These are phyloP conservation scores for Drosophila paramelanica DNA, from an alignment of 2,888 invertebrate genomes.

Conservation along the genomic window DNA sequence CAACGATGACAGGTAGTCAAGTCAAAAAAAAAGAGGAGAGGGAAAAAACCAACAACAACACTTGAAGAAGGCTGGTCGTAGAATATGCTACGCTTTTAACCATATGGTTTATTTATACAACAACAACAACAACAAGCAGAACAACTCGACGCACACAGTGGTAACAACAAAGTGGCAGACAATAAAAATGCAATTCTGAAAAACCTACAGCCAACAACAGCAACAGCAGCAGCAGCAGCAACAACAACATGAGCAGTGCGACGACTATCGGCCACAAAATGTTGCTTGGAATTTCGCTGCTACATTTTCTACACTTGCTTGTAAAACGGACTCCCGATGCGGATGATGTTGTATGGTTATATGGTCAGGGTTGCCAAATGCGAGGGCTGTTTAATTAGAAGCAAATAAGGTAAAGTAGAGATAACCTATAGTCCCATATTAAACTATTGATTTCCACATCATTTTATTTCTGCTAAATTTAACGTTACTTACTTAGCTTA, in stretches of 20 bases:
- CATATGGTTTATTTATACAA: constrained; percentile 79
- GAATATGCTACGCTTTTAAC: constrained; percentile 80
- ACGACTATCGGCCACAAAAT: constrained; percentile 49
- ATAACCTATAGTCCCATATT: no score
- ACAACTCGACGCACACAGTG: constrained; percentile 64
- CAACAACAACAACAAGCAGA: constrained; percentile 61
- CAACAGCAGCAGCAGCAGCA: constrained; percentile 39
- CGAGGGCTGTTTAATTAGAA: constrained; percentile 33
- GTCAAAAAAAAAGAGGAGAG: constrained; percentile 31
- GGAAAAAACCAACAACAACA: constrained; percentile 13
- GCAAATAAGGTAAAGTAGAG: neutral
- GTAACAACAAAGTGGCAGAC: constrained; percentile 77
- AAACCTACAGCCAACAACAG: constrained; percentile 56
- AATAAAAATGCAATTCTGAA: constrained; percentile 79
- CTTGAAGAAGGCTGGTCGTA: constrained; percentile 48
- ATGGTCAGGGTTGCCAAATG: constrained; percentile 34
- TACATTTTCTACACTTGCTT: constrained; percentile 58
- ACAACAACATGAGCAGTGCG: constrained; percentile 30
- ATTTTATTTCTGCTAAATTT: no score
- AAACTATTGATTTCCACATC: no score
- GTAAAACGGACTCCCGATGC: constrained; percentile 39
- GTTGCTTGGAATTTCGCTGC: constrained; percentile 70
- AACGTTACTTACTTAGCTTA: no score
- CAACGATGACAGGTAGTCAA: constrained; percentile 57
- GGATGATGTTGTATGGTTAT: constrained; percentile 31